Percentiles rank a stretch among this genome's conserved stretches.
These are phyloP conservation scores for Otus scops DNA, from an alignment of 2,797 vertebrate species.

Conservation along the genomic window DNA sequence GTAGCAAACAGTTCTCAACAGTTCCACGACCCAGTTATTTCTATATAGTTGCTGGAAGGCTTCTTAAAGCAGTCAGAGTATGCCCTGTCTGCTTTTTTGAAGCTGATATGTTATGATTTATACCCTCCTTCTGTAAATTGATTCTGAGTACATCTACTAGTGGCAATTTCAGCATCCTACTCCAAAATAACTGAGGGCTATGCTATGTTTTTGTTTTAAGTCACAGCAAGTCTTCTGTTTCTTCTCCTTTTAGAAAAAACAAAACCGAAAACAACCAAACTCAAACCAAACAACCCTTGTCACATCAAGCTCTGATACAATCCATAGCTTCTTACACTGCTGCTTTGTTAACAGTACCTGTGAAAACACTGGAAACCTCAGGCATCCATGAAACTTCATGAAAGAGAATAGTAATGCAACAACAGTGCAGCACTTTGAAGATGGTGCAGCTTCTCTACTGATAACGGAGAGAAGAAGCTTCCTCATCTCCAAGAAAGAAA, in stretches of 20 bases:
- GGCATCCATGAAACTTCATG: not conserved
- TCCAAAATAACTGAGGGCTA: conserved; percentile 40
- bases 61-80: not conserved
- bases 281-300: not conserved
- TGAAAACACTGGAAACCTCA: not conserved
- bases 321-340: not conserved
- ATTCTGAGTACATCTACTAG: not conserved
- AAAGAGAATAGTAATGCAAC: not conserved
- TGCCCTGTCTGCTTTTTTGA: not conserved
- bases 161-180: conserved; percentile 14
- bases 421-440: not conserved
- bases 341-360: not conserved
- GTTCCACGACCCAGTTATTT: not conserved
- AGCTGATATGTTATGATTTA: conserved; percentile 27
- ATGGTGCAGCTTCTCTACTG: not conserved
- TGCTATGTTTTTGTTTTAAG: not conserved
- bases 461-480: not conserved
- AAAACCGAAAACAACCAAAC: not conserved
- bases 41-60: not conserved
- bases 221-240: not conserved
- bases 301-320: not conserved
- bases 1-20: not conserved
- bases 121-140: conserved; percentile 8
- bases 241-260: not conserved
- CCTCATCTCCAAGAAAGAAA: not conserved